Evolutionary conservation across 2,797 vertebrate species (phyloP).

Genomic region (Mergus octosetaceus): DNA sequence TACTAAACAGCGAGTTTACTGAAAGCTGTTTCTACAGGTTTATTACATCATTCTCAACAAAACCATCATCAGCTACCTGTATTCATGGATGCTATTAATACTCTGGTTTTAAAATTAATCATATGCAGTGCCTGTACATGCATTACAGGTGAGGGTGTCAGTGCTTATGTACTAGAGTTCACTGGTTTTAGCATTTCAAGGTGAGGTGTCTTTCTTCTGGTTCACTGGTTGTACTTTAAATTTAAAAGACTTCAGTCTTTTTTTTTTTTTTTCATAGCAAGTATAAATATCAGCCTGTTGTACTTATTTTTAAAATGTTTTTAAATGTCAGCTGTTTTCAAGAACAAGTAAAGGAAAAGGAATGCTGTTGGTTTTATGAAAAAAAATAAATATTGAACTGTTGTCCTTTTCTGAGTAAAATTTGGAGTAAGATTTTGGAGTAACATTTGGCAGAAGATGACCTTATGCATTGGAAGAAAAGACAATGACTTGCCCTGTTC

Average conservation of each 20-base stretch:
- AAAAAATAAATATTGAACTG: background rate
- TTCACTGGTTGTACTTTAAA: conserved; percentile 8
- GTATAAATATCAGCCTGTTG: background rate
- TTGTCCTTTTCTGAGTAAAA: background rate
- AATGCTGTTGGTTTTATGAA: background rate
- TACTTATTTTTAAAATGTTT: conserved; percentile 5
- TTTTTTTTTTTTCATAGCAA: conserved; percentile 22
- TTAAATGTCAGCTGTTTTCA: background rate
- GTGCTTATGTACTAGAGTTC: background rate
- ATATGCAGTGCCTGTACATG: background rate
- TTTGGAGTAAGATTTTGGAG: background rate
- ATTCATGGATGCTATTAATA: background rate
- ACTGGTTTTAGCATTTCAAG: background rate
- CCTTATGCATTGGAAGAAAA: background rate
- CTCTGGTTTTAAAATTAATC: conserved; percentile 1
- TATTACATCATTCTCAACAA: background rate
- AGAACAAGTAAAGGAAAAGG: background rate
- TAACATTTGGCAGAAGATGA: background rate
- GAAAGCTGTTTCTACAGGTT: conserved; percentile 2
- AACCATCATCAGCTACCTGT: background rate
- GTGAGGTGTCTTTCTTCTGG: background rate
- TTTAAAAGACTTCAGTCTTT: background rate
- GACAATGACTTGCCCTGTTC: background rate
- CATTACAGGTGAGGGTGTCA: background rate
- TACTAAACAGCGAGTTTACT: background rate